These are phyloP conservation scores for Hecatera dysodea DNA, from an alignment of 2,888 invertebrate species.

Conservation along the genomic window DNA sequence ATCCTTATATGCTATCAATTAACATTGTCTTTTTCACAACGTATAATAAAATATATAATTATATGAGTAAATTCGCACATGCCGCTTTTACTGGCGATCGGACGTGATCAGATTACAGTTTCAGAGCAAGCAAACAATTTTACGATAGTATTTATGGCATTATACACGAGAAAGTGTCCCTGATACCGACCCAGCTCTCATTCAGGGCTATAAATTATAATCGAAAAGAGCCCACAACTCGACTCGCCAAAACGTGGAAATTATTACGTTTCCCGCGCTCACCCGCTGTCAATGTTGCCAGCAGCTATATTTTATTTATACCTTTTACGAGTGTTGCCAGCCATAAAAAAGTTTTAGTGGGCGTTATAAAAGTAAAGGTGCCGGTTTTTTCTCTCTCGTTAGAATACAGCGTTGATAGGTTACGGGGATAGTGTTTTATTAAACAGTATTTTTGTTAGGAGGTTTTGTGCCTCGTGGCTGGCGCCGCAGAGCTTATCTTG, in stretches of 20 bases:
- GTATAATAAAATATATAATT: constrained; percentile 56
- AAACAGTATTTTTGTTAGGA: constrained; percentile 51
- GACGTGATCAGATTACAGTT: constrained; percentile 83
- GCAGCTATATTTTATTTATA: constrained; percentile 86
- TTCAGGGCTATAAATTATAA: constrained; percentile 87
- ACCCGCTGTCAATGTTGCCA: constrained; percentile 81
- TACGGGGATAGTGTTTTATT: constrained; percentile 67
- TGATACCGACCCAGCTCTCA: constrained; percentile 75
- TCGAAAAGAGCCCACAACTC: constrained; percentile 85
- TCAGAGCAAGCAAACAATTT: constrained; percentile 82
- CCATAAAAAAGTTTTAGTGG: constrained; percentile 88
- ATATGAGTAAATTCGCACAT: constrained; percentile 64
- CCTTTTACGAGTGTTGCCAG: constrained; percentile 87
- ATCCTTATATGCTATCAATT: neutral
- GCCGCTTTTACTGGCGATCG: constrained; percentile 63
- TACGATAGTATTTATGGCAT: constrained; percentile 86
- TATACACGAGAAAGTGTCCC: constrained; percentile 71
- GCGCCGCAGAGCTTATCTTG: neutral
- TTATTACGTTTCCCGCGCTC: constrained; percentile 80
- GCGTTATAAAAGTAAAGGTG: constrained; percentile 83
- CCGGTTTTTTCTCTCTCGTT: constrained; percentile 75
- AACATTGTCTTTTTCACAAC: neutral
- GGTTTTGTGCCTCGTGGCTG: neutral
- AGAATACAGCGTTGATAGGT: constrained; percentile 80
- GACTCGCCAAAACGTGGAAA: constrained; percentile 86